Base-by-base conservation (phyloP, 2,797 vertebrate genomes). In the Platalea minor region DNA sequence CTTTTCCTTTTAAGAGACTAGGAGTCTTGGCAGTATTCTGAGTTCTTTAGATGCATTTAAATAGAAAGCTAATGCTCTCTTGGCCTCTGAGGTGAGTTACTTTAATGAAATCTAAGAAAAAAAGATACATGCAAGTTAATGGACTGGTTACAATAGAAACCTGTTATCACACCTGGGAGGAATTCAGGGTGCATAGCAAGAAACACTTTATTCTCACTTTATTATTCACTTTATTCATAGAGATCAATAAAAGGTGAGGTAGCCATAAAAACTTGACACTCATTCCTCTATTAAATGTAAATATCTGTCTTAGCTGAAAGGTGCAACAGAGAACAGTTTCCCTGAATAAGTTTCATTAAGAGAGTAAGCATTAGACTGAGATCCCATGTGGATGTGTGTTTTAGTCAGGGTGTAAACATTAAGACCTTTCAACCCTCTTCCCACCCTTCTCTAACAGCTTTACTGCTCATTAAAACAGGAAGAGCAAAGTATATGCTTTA, bases 1-100 rank as follows among this genome's bases (percentile, higher is more conserved):
- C 33, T 77, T 80, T 72, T 80, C n/a, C 46, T 88, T 74, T 67
- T 35, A 77, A 68, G 28, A 85, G 20, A 50, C 39, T 17, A 41
- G 43, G 24, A 83, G 10, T 23, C 29, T 70, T 83, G 57, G 64
- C 64, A 94, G 73, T 45, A 91, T 90, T 56, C 68, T 48, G 73
- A 85, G 60, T 63, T 85, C 51, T 86, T 88, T 7, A 85, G 51
- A 86, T 70, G 82, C 43, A 77, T 85, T 83, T 96, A 91, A 95
- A 91, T 33, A 94, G 51, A 88, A 88, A 94, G 29, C 19, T 70
- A 88, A 74, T 51, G 51, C 26, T 88, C 41, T 79, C 33, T 48
- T 54, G 29, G 33, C 78, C 64, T 88, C 76, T 83, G 37, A 93
- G 23, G 51, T 51, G 33, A 91, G 76, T 56, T 91, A 81, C 53